Evolutionary conservation across 2,113 vertebrate genomes (phyloP), one percentile per base, ranked within the genome.

Genomic region (Pygoscelis adeliae): DNA sequence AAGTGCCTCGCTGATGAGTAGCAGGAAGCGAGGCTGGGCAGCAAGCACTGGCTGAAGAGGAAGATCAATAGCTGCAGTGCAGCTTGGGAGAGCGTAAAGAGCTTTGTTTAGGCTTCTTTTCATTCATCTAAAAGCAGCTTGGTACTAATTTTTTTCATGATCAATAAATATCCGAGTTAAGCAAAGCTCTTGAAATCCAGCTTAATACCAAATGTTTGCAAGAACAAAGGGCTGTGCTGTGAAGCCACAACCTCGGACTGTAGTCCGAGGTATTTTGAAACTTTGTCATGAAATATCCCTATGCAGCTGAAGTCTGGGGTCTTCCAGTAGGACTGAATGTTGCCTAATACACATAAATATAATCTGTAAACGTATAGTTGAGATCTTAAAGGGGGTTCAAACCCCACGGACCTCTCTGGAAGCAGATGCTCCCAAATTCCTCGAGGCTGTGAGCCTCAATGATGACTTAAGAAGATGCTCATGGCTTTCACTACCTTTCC

Each of bases 181-280:
- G 89, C 30, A 96, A 94, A 97, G 94, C 97, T 93, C 94, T 69
- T 87, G 63, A 83, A 97, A 96, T 97, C 95, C 89, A 95, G 78
- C 78, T 94, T 82, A 91, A 65, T 13, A 27, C 29, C 67, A 83
- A 92, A 83, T 83, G 76, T 83, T 90, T 70, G 17, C 26, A 72
- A 63, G 73, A 46, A 42, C 62, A 62, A 3, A 18, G 13, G n/a
- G 86, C 50, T 30, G 17, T 44, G 72, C 67, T 42, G 38, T 16
- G 63, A 53, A 87, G 67, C 63, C 55, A 36, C 46, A 46, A 19
- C 19, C 47, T 56, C 8, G 0, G 49, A 7, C 16, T 17, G 52
- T 7, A 44, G n/a, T 12, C 62, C 10, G 4, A 55, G 66, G 71
- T 13, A 16, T 69, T 83, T 11, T 83, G 59, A 79, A n/a, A 69